Evolutionary conservation across 1,140 invertebrate genomes (phyloP).

Genomic region (Dendroctonus valens): DNA sequence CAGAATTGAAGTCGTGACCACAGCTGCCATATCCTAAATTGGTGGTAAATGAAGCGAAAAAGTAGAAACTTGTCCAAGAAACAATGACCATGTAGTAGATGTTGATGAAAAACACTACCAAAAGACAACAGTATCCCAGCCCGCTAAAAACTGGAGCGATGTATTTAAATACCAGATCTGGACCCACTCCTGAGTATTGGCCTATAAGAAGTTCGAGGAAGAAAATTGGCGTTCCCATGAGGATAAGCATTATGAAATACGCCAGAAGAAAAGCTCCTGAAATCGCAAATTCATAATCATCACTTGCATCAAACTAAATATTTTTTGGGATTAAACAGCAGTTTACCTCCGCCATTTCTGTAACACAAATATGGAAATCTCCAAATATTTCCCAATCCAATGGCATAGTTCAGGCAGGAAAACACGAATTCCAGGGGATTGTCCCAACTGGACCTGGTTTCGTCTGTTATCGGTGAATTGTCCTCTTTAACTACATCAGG

Average conservation of each 20-base stretch:
- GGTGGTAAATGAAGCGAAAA: conserved; percentile 66
- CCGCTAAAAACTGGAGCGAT: conserved; percentile 65
- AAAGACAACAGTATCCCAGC: conserved; percentile 65
- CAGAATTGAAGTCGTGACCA: conserved; percentile 68
- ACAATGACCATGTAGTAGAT: conserved; percentile 84
- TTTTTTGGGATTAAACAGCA: background rate
- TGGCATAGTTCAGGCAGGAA: conserved; percentile 71
- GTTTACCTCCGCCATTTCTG: conserved; percentile 74
- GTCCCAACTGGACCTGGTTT: conserved; percentile 23
- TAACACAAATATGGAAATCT: conserved; percentile 83
- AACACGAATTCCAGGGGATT: conserved; percentile 63
- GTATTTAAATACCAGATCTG: conserved; percentile 58
- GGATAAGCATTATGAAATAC: conserved; percentile 72
- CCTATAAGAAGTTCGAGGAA: conserved; percentile 65
- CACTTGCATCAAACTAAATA: background rate
- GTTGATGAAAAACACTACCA: conserved; percentile 76
- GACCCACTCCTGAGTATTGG: conserved; percentile 63
- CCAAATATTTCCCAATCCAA: conserved; percentile 84
- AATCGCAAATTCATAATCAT: conserved; percentile 41
- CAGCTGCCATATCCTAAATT: conserved; percentile 71
- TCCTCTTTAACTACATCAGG: no score
- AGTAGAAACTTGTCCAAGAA: conserved; percentile 76
- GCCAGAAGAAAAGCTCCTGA: conserved; percentile 78
- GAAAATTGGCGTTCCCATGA: conserved; percentile 80
- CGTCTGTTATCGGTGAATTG: background rate